Base-by-base conservation (phyloP, 2,797 vertebrate genomes). In the Urophycis tenuis region DNA sequence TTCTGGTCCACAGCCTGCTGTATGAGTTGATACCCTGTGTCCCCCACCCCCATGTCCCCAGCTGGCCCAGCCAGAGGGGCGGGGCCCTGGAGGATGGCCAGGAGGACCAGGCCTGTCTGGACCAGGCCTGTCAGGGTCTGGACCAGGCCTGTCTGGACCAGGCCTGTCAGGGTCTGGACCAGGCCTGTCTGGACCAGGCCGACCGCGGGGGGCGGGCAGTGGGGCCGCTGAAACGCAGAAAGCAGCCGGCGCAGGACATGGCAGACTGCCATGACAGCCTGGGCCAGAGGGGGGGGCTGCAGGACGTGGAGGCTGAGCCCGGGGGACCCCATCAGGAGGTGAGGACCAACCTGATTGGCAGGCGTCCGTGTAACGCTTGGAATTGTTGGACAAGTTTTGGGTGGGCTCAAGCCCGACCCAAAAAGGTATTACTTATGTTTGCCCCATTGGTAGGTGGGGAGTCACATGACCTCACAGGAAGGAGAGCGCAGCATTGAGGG, bases 401-500 rank as follows among this genome's bases (percentile, higher is more conserved):
- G n/a, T n/a, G n/a, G n/a, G n/a, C n/a, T n/a, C n/a, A n/a, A n/a
- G n/a, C n/a, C n/a, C n/a, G n/a, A n/a, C n/a, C n/a, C n/a, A n/a
- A n/a, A n/a, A n/a, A n/a, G 29, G 14, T 31, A 34, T 36, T 19
- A 36, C 17, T 74, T 53, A 33, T 41, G 33, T 3, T 22, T 53
- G 45, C 6, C 49, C 15, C 17, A 25, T 6, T 6, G 45, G 1
- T 77, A 93, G 92, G 88, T 89, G 73, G 91, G 91, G 83, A 92
- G 86, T 73, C 71, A 22, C 32, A 36, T 35, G 71, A 72, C 71
- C 32, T 36, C 34, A 39, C 32, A 35, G 15, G 72, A 74, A 77
- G 81, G 84, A 30, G 83, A 84, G 41, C 32, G 73, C 77, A 86
- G 86, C 73, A 85, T 77, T 0, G 75, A 83, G 80, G 85, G 86